Conservation (phyloP, 2,888 invertebrate species). For the Hirudinaria manillensis region DNA sequence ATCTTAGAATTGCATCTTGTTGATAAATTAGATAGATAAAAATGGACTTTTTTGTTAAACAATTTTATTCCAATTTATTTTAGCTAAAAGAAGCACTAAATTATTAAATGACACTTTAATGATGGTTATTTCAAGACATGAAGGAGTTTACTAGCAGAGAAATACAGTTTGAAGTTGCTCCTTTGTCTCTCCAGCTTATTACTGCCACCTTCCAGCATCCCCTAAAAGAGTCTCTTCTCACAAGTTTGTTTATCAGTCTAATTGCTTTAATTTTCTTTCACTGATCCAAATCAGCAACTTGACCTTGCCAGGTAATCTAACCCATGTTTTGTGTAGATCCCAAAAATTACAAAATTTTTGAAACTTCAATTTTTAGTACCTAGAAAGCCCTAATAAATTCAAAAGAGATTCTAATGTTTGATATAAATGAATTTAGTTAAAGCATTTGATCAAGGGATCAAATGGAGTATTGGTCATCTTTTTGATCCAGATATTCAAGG, state of each 20-base stretch:
- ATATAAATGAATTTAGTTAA: too few species aligned
- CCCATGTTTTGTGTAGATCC: too few species aligned
- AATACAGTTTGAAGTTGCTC: slow-evolving; percentile 73
- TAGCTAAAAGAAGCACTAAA: not conserved
- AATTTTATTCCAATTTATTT: not conserved
- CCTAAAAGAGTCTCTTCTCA: slow-evolving; percentile 82
- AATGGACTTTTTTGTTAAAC: not conserved
- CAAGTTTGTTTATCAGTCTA: slow-evolving; percentile 53
- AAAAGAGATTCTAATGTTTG: too few species aligned
- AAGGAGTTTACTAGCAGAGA: slow-evolving; percentile 5
- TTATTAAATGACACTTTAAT: not conserved
- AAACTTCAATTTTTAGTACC: too few species aligned
- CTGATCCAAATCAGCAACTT: too few species aligned
- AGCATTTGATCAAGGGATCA: too few species aligned
- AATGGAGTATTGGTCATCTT: too few species aligned
- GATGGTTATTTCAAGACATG: slow-evolving; percentile 4
- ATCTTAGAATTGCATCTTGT: not conserved
- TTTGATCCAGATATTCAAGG: too few species aligned
- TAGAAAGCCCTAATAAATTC: too few species aligned
- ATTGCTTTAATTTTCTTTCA: too few species aligned
- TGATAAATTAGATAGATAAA: not conserved
- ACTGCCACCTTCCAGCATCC: slow-evolving; percentile 87
- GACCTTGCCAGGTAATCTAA: too few species aligned
- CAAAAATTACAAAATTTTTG: too few species aligned
- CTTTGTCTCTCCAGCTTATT: slow-evolving; percentile 80